Conservation (phyloP, 2,888 invertebrate species). For the Furcula furcula region DNA sequence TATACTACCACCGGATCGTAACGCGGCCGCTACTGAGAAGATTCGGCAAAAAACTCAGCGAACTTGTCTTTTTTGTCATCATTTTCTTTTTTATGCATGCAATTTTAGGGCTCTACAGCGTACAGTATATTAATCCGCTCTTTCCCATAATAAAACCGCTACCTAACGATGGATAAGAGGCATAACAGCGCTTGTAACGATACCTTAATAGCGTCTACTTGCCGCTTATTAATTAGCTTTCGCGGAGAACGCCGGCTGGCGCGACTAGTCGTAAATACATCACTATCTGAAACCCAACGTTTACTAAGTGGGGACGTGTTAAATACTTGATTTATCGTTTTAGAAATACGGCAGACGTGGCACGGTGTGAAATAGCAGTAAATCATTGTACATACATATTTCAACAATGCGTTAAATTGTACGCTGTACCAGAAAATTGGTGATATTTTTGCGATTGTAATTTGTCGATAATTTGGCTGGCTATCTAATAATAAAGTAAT, state of each 20-base stretch:
- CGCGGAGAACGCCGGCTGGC: not conserved
- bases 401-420: no score
- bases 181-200: constrained; percentile 10
- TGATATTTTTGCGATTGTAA: no score
- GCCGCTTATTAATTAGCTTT: constrained; percentile 1
- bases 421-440: no score
- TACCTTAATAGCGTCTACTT: constrained; percentile 7
- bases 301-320: constrained; percentile 3
- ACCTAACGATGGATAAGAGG: constrained; percentile 11
- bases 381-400: not conserved
- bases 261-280: not conserved
- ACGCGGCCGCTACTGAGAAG: no score
- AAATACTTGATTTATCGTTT: not conserved
- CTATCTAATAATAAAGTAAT: no score
- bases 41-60: no score
- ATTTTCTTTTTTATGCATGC: no score
- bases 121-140: constrained; percentile 3
- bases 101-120: no score
- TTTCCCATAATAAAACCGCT: constrained; percentile 11
- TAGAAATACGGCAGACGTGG: not conserved
- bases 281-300: not conserved
- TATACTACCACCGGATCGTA: no score
- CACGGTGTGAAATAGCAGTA: not conserved
- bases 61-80: no score
- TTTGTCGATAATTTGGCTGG: no score